Evolutionary conservation across 1,140 invertebrate genomes (phyloP), one percentile per base, ranked within the genome.

Genomic region (Trichogramma pretiosum): DNA sequence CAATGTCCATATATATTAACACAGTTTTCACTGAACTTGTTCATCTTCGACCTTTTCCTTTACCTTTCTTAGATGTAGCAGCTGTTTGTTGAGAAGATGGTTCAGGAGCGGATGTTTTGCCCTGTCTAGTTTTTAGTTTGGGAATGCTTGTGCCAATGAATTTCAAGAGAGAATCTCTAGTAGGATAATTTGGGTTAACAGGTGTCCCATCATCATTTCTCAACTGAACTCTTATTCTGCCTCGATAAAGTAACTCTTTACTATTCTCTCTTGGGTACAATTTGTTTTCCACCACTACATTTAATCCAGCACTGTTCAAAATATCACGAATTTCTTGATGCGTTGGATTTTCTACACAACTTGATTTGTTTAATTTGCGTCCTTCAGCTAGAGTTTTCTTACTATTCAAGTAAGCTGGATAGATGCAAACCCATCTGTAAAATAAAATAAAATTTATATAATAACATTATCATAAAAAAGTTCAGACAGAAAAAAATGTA

Each of bases 371-470:
- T 18, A 99, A 70, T 54, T 83, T 81, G 19, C 95, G 76, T 8
- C 95, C 95, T 65, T 93, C 81, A 2, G 85, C 84, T 22, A 87
- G 62, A 0, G 89, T 91, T 68, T 91, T 95, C 60, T 92, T 95
- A 53, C 83, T 93, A 61, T 98, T 98, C 17, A 98, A 76, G 58
- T 98, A 98, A 1, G 90, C 83, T 32, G 96, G 96, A 73, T 98
- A 98, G 46, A 99, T 87, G 59, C 90, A 94, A 45, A 97, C 81
- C 94, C 94, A 98, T 60, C 93, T 93, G 35, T 19, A 62, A 13
- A 72, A 72, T 19, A 18, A n/a, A n/a, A n/a, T n/a, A n/a, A n/a
- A n/a, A n/a, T n/a, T n/a, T n/a, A n/a, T n/a, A n/a, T n/a, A n/a
- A n/a, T n/a, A n/a, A n/a, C n/a, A n/a, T n/a, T n/a, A n/a, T n/a